Conservation (phyloP, 2,797 vertebrate species). For the Coreius guichenoti region DNA sequence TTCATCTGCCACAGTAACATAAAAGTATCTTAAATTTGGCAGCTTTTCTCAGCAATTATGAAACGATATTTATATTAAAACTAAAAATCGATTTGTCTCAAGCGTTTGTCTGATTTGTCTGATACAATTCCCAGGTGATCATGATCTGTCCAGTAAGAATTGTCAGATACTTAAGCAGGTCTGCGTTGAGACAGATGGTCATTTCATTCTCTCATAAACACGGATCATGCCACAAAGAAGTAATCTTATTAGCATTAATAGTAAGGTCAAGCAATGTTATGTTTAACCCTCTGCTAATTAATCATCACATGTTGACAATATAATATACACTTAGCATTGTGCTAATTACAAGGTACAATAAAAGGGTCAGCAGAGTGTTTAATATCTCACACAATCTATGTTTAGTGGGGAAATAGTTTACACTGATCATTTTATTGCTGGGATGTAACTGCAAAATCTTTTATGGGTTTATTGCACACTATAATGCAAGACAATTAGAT, state of each 20-base stretch:
- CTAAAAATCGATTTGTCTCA: neutral
- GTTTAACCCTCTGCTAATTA: constrained; percentile 55
- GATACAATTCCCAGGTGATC: neutral
- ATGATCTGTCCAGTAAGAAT: neutral
- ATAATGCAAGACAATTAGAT: constrained; percentile 45
- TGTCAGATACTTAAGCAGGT: neutral
- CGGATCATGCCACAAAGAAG: constrained; percentile 12
- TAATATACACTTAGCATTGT: constrained; percentile 51
- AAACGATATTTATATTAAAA: neutral
- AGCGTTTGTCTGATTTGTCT: no score
- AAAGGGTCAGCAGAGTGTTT: constrained; percentile 41
- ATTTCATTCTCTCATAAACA: neutral
- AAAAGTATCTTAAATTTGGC: neutral
- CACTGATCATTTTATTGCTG: constrained; percentile 28
- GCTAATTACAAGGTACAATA: constrained; percentile 55
- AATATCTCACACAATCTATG: constrained; percentile 35
- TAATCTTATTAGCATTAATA: constrained; percentile 58
- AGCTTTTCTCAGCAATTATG: neutral
- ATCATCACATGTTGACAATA: constrained; percentile 46
- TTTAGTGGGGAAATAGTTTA: constrained; percentile 42
- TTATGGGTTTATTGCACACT: constrained; percentile 31
- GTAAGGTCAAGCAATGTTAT: constrained; percentile 43
- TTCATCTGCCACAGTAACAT: neutral
- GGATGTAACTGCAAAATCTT: constrained; percentile 41
- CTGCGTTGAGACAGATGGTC: constrained; percentile 11